These are phyloP conservation scores for Chionoecetes opilio DNA, from an alignment of 1,140 invertebrate genomes.

Conservation along the genomic window DNA sequence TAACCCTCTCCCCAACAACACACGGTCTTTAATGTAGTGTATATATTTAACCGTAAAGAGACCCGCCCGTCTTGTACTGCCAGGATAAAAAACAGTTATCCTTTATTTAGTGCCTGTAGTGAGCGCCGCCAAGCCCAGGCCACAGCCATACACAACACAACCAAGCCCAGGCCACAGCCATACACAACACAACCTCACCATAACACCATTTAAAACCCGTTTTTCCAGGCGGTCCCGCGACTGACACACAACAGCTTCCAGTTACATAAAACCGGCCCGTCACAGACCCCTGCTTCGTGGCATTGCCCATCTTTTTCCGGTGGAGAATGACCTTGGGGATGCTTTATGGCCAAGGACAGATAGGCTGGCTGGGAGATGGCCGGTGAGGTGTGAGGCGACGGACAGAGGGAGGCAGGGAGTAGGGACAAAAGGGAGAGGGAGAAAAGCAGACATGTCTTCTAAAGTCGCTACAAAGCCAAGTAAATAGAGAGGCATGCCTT, in stretches of 20 bases:
- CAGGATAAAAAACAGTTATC: neutral
- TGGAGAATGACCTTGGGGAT: neutral
- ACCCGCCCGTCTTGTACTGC: neutral
- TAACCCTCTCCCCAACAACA: neutral
- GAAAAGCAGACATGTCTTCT: too few relatives aligned
- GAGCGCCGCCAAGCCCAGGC: too few relatives aligned
- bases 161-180: neutral
- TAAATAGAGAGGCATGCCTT: too few relatives aligned
- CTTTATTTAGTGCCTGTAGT: neutral
- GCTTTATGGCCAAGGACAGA: too few relatives aligned
- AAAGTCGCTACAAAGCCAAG: too few relatives aligned
- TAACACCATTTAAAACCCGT: constrained; percentile 1
- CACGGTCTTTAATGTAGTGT: neutral
- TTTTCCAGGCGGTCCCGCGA: neutral
- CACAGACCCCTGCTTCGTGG: neutral
- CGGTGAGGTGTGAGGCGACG: too few relatives aligned
- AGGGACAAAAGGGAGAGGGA: too few relatives aligned
- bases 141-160: neutral
- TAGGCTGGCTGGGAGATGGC: too few relatives aligned
- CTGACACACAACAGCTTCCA: neutral
- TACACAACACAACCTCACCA: neutral
- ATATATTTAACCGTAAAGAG: neutral
- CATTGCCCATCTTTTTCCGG: neutral
- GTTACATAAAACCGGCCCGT: neutral
- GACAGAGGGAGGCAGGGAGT: too few relatives aligned